Percentiles rank a stretch among this genome's conserved stretches.
Conservation (phyloP, 2,797 vertebrate species). For the Champsocephalus esox region DNA sequence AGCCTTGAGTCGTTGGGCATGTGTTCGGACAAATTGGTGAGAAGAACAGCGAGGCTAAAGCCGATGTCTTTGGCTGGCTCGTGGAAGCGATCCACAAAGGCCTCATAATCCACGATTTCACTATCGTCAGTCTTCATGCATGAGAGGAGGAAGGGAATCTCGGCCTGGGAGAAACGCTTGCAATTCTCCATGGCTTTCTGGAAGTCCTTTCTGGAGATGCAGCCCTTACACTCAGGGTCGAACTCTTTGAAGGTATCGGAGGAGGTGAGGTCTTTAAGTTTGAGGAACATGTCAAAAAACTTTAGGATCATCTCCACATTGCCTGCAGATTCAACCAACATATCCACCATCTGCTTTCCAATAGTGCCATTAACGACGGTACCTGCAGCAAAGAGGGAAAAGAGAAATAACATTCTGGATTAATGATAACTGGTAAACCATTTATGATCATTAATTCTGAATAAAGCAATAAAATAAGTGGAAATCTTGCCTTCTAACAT, state of each 20-base stretch:
- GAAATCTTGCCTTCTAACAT: slow-evolving; percentile 92
- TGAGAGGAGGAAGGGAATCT: slow-evolving; percentile 91
- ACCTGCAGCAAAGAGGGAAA: slow-evolving; percentile 76
- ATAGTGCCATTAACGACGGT: slow-evolving; percentile 97
- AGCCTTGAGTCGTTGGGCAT: slow-evolving; percentile 93
- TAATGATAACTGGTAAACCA: background rate
- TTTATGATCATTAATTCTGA: background rate
- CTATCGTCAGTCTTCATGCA: slow-evolving; percentile 89
- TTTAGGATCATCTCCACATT: slow-evolving; percentile 97
- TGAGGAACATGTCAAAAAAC: slow-evolving; percentile 98
- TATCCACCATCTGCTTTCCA: slow-evolving; percentile 98
- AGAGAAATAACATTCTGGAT: background rate
- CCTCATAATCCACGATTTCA: slow-evolving; percentile 91
- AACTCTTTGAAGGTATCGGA: slow-evolving; percentile 92
- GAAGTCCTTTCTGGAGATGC: slow-evolving; percentile 94
- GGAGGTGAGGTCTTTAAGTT: slow-evolving; percentile 94
- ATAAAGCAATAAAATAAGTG: background rate
- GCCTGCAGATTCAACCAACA: slow-evolving; percentile 95
- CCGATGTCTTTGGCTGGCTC: slow-evolving; percentile 97
- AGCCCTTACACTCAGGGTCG: slow-evolving; percentile 89
- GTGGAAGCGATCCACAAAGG: slow-evolving; percentile 93
- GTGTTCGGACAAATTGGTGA: slow-evolving; percentile 95
- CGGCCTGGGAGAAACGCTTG: slow-evolving; percentile 90
- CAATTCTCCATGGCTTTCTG: slow-evolving; percentile 95
- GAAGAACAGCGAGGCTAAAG: slow-evolving; percentile 93